phyloP scores from a whole-genome alignment of 2,797 vertebrate genomes.

The Bucorvus abyssinicus region DNA sequence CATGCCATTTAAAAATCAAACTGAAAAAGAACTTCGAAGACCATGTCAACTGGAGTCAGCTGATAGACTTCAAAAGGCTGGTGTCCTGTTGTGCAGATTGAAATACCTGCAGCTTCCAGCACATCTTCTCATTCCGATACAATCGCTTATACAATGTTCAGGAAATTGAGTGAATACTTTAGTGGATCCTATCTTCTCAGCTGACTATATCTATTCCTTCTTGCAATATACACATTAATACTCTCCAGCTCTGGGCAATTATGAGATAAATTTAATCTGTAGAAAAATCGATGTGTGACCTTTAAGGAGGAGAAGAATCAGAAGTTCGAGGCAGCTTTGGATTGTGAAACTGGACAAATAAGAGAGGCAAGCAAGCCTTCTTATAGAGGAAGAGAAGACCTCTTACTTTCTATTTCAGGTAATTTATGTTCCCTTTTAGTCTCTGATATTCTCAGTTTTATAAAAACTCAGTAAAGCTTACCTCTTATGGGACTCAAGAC shows the following conservation, averaged over 20 bases:
- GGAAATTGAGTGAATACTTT: not conserved
- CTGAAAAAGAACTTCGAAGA: not conserved
- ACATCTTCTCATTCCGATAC: not conserved
- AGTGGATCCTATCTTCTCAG: not conserved
- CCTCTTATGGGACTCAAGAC: not conserved
- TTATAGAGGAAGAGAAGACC: not conserved
- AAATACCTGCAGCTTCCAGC: not conserved
- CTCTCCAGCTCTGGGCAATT: not conserved
- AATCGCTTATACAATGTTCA: not conserved
- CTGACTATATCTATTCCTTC: not conserved
- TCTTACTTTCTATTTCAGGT: not conserved
- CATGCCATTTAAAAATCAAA: not conserved
- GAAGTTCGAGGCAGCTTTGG: not conserved
- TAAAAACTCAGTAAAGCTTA: not conserved
- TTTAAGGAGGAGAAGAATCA: not conserved
- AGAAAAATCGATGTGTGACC: not conserved
- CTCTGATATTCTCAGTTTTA: not conserved
- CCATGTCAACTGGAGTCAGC: not conserved
- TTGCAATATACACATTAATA: not conserved
- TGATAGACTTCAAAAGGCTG: not conserved
- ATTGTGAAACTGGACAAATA: not conserved
- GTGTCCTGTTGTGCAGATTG: not conserved
- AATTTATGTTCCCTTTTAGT: not conserved
- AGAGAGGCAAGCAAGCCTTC: not conserved
- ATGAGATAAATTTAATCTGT: not conserved